Evolutionary conservation across 64 coral and sea anemone genomes (phyloP).

Genomic region (Pocillopora verrucosa): DNA sequence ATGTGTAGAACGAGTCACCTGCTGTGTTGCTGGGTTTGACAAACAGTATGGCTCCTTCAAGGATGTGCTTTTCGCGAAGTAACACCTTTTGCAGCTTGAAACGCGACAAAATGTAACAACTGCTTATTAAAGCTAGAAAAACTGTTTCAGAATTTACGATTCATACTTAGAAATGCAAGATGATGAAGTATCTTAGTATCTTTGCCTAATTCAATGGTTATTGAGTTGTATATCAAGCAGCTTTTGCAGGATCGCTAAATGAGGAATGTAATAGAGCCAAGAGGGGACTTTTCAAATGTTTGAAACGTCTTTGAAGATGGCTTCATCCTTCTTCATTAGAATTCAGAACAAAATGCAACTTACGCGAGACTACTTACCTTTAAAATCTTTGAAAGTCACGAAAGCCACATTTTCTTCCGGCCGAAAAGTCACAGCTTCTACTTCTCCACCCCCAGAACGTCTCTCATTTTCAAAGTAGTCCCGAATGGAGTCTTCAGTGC

Average conservation of each 20-base stretch:
- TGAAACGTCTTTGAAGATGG: too few relatives aligned
- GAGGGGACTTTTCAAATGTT: too few relatives aligned
- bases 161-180: too few relatives aligned
- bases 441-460: constrained; percentile 36
- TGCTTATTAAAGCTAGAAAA: too few relatives aligned
- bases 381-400: constrained; percentile 4
- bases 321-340: too few relatives aligned
- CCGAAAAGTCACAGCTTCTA: neutral
- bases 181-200: too few relatives aligned
- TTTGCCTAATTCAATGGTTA: too few relatives aligned
- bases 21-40: neutral
- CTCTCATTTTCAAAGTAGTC: constrained; percentile 49
- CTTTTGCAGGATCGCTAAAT: too few relatives aligned
- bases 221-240: too few relatives aligned
- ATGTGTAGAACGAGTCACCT: neutral
- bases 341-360: neutral
- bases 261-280: too few relatives aligned
- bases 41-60: neutral
- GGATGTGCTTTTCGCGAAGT: neutral
- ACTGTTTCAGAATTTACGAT: too few relatives aligned
- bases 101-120: neutral
- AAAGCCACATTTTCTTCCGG: neutral
- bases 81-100: neutral
- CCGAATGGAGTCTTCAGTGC: constrained; percentile 23
- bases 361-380: neutral